Evolutionary conservation across 1,140 invertebrate species (phyloP).

Genomic region (Temnothorax nylanderi): DNA sequence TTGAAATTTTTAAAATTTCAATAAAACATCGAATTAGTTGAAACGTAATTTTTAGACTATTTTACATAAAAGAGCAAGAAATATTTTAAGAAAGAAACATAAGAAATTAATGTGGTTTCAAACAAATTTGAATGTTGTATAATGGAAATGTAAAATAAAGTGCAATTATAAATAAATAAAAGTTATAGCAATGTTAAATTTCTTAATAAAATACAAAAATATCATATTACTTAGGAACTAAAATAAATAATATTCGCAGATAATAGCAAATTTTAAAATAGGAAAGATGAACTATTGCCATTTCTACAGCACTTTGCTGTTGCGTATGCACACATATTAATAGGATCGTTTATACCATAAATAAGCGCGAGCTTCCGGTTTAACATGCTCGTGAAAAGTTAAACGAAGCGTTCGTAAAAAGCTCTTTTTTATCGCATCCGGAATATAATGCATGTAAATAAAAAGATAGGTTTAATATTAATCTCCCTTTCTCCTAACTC

Average conservation of each 20-base stretch:
- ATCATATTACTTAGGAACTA: neutral
- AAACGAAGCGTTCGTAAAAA: constrained; percentile 46
- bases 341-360: constrained; percentile 48
- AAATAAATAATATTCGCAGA: neutral
- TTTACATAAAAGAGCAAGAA: neutral
- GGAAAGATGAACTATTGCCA: constrained; percentile 43
- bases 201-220: neutral
- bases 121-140: neutral
- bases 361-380: constrained; percentile 55
- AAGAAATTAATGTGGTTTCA: neutral
- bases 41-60: neutral
- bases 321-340: constrained; percentile 46
- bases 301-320: constrained; percentile 32
- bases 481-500: constrained; percentile 14
- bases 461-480: constrained; percentile 20
- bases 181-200: neutral
- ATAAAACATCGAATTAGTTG: neutral
- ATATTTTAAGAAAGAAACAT: neutral
- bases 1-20: neutral
- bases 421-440: constrained; percentile 29
- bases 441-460: constrained; percentile 5
- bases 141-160: neutral
- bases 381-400: constrained; percentile 53
- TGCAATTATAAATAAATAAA: neutral
- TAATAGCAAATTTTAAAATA: constrained; percentile 7